Base-by-base conservation (phyloP, 2,888 invertebrate genomes). In the Leptopterna dolabrata region DNA sequence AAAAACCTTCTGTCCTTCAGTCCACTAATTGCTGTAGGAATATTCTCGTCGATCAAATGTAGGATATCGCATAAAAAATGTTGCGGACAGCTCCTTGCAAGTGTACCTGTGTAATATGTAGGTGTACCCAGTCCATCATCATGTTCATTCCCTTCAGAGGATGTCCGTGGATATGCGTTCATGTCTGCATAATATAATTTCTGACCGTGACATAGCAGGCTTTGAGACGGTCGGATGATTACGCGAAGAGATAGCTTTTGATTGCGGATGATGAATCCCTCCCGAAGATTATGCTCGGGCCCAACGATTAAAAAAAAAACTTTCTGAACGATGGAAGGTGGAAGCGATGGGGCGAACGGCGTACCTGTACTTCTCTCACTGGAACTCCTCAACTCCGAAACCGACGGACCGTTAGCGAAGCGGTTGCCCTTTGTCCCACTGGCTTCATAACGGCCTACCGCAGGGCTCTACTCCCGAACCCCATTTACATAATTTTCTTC, bases 351-450 rank as follows among this genome's bases (percentile, higher is more conserved):
- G 24, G 63, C 63, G 63, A 24, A 63, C 63, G 24, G n/a, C 81
- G 81, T n/a, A n/a, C 41, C 9, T 63, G 70, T 81, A 55, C 55
- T 47, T 55, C 51, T 81, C 55, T 30, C 55, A 43, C 70, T 41
- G 71, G 63, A 83, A 30, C 70, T 63, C 83, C 41, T 83, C 41
- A 36, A 83, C 83, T 83, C 63, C 47, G 29, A 47, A 85, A 76
- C 85, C 76, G 51, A 24, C 85, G 30, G 45, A 85, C 76, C 85
- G 76, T 73, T 85, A 76, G 71, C 73, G 29, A 76, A 73, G 70
- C 55, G 85, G 85, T 85, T 63, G 73, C 85, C 85, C 85, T 85
- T 85, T 85, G 85, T 85, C 85, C 85, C 76, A 76, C 85, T 76
- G 85, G 85, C 85, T 85, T 85, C 85, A 45, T 85, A 45, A 83